Base-by-base conservation (phyloP, 2,113 vertebrate species). In the Gavia stellata region DNA sequence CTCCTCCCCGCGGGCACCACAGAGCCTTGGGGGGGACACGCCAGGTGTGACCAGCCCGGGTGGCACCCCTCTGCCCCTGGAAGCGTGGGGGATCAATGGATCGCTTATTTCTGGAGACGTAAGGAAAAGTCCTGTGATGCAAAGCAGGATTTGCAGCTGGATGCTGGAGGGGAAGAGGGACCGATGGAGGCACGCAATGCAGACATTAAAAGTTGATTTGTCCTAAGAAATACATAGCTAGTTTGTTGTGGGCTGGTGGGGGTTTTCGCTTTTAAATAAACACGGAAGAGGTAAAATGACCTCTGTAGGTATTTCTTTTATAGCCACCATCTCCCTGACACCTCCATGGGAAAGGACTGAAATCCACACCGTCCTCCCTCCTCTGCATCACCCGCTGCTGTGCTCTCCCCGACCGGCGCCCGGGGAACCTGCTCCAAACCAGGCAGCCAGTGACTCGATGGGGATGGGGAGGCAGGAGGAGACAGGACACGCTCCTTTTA, bases 151-250 rank as follows among this genome's bases (percentile, higher is more conserved):
- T 71, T 71, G 55, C n/a, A 70, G 79, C 61, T 17, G 38, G 67
- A 8, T 11, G 25, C 62, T 70, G 49, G 49, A 49, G 34, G 21
- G 50, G 23, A 28, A 14, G 23, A 53, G 50, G 50, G 9, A 34
- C 16, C 4, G 1, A 4, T 6, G 47, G 55, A 44, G 34, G 24
- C 3, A 9, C 31, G 20, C 47, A n/a, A n/a, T 2, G 13, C 12
- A 52, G 29, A 42, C 16, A 21, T 0, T 26, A n/a, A 5, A 44
- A 44, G 23, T 55, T 55, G 47, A 0, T 20, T 29, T 56, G 34
- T 8, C 26, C 45, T 13, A 26, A 33, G 50, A 28, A 65, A 52
- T 23, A 29, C 7, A 6, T 8, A 28, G 53, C 16, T 33, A 14
- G 17, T 17, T 85, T 52, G 23, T 29, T 31, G 58, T 20, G 14